phyloP scores from a whole-genome alignment of 2,797 vertebrate genomes.

The Amphiprion clarkii region DNA sequence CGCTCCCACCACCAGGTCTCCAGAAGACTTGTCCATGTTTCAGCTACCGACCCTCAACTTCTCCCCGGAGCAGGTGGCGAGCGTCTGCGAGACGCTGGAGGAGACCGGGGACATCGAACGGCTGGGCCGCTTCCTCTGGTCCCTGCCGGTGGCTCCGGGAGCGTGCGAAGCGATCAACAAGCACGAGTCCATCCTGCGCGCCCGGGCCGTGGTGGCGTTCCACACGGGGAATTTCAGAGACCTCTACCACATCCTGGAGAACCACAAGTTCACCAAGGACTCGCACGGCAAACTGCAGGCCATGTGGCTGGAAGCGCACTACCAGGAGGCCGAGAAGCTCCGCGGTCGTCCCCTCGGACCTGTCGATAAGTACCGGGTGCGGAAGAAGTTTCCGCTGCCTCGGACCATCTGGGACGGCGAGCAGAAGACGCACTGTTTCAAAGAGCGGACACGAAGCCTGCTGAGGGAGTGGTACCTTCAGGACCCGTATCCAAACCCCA shows the following conservation, averaged over 20 bases:
- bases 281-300: constrained; percentile 99
- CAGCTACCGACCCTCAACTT: constrained; percentile 99
- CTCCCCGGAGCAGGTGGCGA: constrained; percentile 99
- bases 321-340: constrained; percentile 99
- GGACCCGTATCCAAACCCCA: constrained; percentile 99
- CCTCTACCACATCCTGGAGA: constrained; percentile 99
- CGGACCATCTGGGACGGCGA: constrained; percentile 99
- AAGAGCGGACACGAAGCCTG: constrained; percentile 98
- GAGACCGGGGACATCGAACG: constrained; percentile 99
- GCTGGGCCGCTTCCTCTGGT: constrained; percentile 99
- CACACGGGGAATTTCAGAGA: constrained; percentile 99
- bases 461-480: constrained; percentile 99
- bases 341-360: constrained; percentile 97
- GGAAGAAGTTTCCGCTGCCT: constrained; percentile 99
- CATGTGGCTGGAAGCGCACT: constrained; percentile 99
- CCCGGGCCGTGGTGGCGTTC: constrained; percentile 98
- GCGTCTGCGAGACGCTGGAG: constrained; percentile 99
- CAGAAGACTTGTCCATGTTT: constrained; percentile 99
- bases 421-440: constrained; percentile 99
- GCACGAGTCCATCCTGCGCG: constrained; percentile 98
- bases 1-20: constrained; percentile 95
- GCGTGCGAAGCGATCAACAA: constrained; percentile 99
- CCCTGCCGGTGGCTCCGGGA: constrained; percentile 97
- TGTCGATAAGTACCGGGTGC: constrained; percentile 99
- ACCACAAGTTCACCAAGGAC: constrained; percentile 99